Evolutionary conservation across 2,888 invertebrate species (phyloP).

Genomic region (Perdita meconis): DNA sequence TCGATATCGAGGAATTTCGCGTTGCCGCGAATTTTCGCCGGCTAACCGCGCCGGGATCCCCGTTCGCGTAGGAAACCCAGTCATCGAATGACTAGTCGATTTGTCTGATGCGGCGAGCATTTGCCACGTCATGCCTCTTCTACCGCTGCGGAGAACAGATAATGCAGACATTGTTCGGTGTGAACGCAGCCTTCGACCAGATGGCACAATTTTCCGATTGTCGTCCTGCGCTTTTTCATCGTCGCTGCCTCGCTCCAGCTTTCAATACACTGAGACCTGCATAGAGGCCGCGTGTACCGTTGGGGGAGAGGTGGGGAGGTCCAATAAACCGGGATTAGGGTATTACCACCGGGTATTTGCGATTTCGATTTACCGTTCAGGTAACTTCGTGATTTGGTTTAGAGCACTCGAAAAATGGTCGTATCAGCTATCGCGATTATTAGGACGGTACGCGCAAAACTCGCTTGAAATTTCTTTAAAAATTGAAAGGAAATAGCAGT

Average conservation of each 20-base stretch:
- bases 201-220: constrained; percentile 74
- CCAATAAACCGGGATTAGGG: constrained; percentile 59
- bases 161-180: constrained; percentile 72
- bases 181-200: constrained; percentile 71
- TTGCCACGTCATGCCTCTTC: constrained; percentile 66
- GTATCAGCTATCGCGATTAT: constrained; percentile 44
- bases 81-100: constrained; percentile 65
- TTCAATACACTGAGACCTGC: constrained; percentile 54
- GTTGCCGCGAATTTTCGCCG: constrained; percentile 2
- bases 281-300: background rate
- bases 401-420: constrained; percentile 34
- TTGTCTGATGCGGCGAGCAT: constrained; percentile 55
- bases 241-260: constrained; percentile 43
- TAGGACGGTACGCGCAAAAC: constrained; percentile 16
- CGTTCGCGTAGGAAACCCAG: constrained; percentile 39
- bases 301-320: constrained; percentile 1
- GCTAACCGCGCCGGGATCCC: background rate
- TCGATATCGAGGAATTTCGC: background rate
- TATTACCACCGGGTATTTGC: constrained; percentile 53
- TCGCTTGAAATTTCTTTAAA: too few species aligned
- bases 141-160: constrained; percentile 60
- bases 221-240: constrained; percentile 63
- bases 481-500: too few species aligned
- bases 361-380: constrained; percentile 58
- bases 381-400: constrained; percentile 55